Percentiles rank a stretch among this genome's conserved stretches.
phyloP scores from a whole-genome alignment of 2,113 vertebrate genomes.

The Rattus rattus region DNA sequence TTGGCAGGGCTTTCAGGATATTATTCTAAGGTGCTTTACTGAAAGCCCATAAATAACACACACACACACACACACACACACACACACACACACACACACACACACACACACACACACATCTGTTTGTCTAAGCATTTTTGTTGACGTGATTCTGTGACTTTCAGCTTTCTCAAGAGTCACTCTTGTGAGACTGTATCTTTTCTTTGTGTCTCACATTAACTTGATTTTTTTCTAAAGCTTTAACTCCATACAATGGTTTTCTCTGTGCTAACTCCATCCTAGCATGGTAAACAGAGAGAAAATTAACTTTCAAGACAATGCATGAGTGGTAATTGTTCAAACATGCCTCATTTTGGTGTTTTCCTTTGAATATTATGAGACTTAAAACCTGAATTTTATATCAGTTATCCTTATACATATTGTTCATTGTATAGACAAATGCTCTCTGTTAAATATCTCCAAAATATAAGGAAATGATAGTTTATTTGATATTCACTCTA shows the following conservation, averaged over 20 bases:
- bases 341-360: not conserved
- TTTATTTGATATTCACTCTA: not conserved
- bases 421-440: not conserved
- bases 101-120: not conserved
- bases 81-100: not conserved
- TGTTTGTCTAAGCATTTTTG: conserved; percentile 58
- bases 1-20: not conserved
- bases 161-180: conserved; percentile 29
- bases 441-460: not conserved
- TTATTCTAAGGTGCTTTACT: not conserved
- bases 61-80: not conserved
- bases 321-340: not conserved
- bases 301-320: not conserved
- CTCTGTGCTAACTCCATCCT: not conserved
- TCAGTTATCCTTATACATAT: not conserved
- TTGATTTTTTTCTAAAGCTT: conserved; percentile 1
- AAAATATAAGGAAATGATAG: not conserved
- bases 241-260: not conserved
- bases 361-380: not conserved
- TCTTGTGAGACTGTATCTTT: conserved; percentile 34
- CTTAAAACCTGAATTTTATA: not conserved
- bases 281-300: not conserved
- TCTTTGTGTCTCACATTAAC: not conserved
- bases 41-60: not conserved
- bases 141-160: conserved; percentile 17